phyloP scores from a whole-genome alignment of 2,888 invertebrate genomes.

The Petrolisthes cinctipes region DNA sequence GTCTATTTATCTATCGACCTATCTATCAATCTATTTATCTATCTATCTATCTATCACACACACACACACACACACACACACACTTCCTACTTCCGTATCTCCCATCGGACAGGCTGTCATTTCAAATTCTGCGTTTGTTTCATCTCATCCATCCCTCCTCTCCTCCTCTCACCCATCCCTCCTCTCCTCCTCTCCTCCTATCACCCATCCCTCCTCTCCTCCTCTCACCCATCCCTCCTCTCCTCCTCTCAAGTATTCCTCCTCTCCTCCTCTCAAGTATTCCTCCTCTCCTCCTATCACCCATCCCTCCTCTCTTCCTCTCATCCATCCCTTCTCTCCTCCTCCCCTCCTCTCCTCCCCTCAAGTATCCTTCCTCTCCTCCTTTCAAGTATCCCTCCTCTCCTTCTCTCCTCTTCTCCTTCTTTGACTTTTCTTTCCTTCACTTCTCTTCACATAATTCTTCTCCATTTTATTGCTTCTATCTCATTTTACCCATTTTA shows the following conservation, averaged over 20 bases:
- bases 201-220: not conserved
- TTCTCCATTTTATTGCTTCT: no score
- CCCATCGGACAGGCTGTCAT: no score
- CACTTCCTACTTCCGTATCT: not conserved
- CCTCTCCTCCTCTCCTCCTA: not conserved
- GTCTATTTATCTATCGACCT: no score
- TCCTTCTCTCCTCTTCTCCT: slow-evolving; percentile 13
- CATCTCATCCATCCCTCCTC: not conserved
- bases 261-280: not conserved
- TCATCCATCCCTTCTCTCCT: not conserved
- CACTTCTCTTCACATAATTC: no score
- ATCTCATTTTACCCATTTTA: no score
- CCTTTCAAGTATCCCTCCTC: not conserved
- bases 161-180: not conserved
- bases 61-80: no score
- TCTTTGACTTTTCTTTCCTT: slow-evolving; percentile 7
- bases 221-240: not conserved
- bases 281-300: not conserved
- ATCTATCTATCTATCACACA: no score
- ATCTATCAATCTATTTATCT: no score
- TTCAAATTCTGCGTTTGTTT: not conserved
- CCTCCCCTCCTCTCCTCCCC: not conserved
- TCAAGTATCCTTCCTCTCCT: not conserved
- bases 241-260: not conserved
- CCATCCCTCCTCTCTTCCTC: not conserved